phyloP scores from a whole-genome alignment of 2,113 vertebrate species.

The Podiceps cristatus region DNA sequence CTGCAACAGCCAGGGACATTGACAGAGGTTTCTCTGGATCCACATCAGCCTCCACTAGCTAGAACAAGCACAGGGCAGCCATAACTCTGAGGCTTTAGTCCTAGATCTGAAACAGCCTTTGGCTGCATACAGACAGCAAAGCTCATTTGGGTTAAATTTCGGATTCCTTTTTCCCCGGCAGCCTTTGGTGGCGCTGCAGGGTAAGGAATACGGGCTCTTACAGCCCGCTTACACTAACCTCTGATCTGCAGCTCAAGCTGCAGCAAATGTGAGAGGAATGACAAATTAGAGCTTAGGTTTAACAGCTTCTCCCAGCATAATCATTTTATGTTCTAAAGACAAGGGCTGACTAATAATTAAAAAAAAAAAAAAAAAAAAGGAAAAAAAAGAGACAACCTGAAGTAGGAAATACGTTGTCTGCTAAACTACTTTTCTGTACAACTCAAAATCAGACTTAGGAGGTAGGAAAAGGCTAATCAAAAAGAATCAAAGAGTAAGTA shows the following conservation, averaged over 20 bases:
- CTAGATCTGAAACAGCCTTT: neutral
- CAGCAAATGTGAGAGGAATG: slow-evolving; percentile 24
- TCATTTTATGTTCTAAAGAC: slow-evolving; percentile 8
- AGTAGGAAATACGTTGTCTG: neutral
- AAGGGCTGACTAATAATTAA: neutral
- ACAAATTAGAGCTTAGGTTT: slow-evolving; percentile 14
- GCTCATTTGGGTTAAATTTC: neutral
- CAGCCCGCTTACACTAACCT: neutral
- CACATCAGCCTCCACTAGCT: neutral
- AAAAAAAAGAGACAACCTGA: neutral
- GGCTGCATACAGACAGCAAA: neutral
- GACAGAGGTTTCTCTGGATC: neutral
- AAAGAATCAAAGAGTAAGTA: neutral
- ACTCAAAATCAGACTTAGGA: neutral
- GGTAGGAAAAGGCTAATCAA: neutral
- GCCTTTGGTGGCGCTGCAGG: slow-evolving; percentile 68
- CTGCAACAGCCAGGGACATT: neutral
- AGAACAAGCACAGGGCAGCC: neutral
- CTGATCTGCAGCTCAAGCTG: neutral
- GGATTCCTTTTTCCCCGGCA: neutral
- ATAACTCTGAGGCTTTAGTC: neutral
- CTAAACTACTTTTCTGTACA: neutral
- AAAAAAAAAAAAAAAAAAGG: neutral
- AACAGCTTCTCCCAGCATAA: slow-evolving; percentile 17
- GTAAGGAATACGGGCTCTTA: slow-evolving; percentile 41